phyloP scores from a whole-genome alignment of 2,797 vertebrate species.

The Acipenser oxyrinchus region DNA sequence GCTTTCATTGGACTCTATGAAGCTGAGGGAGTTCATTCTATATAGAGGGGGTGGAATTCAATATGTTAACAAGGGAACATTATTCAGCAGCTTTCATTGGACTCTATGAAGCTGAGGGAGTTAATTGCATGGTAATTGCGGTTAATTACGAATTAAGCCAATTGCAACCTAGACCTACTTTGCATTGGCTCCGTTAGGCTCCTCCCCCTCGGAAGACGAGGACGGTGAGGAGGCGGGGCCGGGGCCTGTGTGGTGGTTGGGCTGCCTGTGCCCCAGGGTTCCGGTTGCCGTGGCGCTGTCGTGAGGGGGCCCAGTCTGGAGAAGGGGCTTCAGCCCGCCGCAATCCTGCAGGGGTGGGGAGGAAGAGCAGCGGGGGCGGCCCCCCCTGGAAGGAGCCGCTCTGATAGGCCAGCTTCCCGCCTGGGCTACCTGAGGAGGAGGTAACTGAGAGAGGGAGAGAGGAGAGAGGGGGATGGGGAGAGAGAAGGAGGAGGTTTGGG shows the following conservation, averaged over 20 bases:
- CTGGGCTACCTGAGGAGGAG: constrained; percentile 62
- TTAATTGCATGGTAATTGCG: no score
- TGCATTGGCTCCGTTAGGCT: constrained; percentile 71
- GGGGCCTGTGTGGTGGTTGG: constrained; percentile 63
- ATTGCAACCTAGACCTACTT: constrained; percentile 49
- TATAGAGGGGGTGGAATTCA: no score
- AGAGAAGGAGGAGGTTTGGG: constrained; percentile 6
- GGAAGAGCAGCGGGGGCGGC: constrained; percentile 50
- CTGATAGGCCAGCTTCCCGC: constrained; percentile 75
- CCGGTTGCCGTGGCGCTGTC: constrained; percentile 65
- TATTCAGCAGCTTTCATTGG: no score
- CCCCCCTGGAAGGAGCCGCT: constrained; percentile 65
- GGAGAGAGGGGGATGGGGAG: neutral
- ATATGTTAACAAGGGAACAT: no score
- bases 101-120: no score
- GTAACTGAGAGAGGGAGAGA: constrained; percentile 50
- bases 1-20: no score
- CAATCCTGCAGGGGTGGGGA: constrained; percentile 65
- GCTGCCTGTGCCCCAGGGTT: constrained; percentile 44
- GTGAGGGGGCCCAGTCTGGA: constrained; percentile 78
- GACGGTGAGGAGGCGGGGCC: constrained; percentile 73
- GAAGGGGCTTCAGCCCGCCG: constrained; percentile 69
- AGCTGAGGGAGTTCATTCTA: no score
- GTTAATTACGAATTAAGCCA: no score
- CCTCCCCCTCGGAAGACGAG: constrained; percentile 80